These are phyloP conservation scores for Vesta saturnalis DNA, from an alignment of 2,888 invertebrate genomes.

Conservation along the genomic window DNA sequence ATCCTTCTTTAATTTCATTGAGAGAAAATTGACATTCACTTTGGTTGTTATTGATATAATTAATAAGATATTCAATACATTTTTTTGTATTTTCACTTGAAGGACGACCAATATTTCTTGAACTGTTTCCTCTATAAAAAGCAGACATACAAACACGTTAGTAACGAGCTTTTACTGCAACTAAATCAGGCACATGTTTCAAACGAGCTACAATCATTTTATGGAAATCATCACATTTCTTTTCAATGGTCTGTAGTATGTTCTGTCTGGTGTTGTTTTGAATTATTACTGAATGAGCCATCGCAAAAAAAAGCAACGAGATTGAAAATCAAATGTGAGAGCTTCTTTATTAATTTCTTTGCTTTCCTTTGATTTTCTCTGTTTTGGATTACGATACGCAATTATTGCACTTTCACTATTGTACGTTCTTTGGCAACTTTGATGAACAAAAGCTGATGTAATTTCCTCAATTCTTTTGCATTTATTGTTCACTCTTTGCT, in stretches of 20 bases:
- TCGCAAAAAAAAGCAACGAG: constrained; percentile 41
- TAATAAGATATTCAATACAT: constrained; percentile 44
- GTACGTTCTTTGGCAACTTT: constrained; percentile 39
- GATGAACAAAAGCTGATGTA: constrained; percentile 42
- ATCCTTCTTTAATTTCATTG: constrained; percentile 45
- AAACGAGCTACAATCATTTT: neutral
- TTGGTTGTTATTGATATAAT: constrained; percentile 45
- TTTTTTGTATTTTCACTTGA: constrained; percentile 45
- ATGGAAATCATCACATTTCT: neutral
- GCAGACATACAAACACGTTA: constrained; percentile 46
- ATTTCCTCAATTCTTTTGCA: constrained; percentile 41
- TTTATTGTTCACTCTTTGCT: too few species aligned
- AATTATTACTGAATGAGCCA: constrained; percentile 29
- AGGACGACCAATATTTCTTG: constrained; percentile 45
- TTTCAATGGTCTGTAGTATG: neutral
- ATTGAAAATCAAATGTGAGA: constrained; percentile 43
- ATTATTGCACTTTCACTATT: constrained; percentile 41
- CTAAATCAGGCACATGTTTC: neutral
- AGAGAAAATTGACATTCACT: constrained; percentile 45
- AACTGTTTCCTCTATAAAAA: constrained; percentile 45
- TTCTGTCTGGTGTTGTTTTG: constrained; percentile 37
- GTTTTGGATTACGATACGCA: constrained; percentile 36
- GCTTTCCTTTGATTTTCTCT: constrained; percentile 32
- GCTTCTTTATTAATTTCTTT: constrained; percentile 39
- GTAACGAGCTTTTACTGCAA: constrained; percentile 43